Conservation (phyloP, 2,888 invertebrate genomes). For the Melanostoma mellinum region DNA sequence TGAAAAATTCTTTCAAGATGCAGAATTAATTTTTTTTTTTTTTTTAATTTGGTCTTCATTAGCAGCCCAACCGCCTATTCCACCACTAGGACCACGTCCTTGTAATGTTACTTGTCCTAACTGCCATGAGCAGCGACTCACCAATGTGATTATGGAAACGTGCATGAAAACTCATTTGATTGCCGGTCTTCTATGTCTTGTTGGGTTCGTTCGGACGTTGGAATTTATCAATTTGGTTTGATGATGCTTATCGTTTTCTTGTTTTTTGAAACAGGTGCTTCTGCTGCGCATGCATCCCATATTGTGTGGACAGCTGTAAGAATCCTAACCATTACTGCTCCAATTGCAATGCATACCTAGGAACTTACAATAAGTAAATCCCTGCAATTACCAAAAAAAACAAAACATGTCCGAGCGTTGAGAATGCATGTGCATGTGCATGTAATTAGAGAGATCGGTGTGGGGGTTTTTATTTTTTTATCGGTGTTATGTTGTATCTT, state of each 20-base stretch:
- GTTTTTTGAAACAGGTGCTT: conserved; percentile 58
- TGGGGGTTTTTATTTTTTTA: too few relatives aligned
- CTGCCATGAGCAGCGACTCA: conserved; percentile 73
- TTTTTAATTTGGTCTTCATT: neutral
- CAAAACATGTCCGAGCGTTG: too few relatives aligned
- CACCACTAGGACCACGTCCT: conserved; percentile 50
- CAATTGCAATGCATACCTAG: conserved; percentile 77
- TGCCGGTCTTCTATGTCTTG: conserved; percentile 74
- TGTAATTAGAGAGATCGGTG: too few relatives aligned
- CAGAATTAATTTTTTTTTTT: too few relatives aligned
- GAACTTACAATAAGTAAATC: conserved; percentile 75
- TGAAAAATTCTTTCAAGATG: neutral
- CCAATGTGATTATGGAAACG: conserved; percentile 71
- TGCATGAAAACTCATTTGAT: conserved; percentile 76
- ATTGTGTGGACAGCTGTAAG: conserved; percentile 77
- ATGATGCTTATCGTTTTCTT: neutral
- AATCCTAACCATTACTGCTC: conserved; percentile 77
- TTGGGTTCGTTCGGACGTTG: conserved; percentile 38
- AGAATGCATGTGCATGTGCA: too few relatives aligned
- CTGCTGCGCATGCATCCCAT: conserved; percentile 77
- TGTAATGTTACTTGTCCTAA: conserved; percentile 74
- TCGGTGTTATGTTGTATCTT: too few relatives aligned
- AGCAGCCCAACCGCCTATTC: conserved; percentile 1
- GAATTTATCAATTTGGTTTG: too few relatives aligned
- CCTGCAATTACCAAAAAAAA: too few relatives aligned